These are phyloP conservation scores for Gallinago nigripennis DNA, from an alignment of 2,797 vertebrate species.

Conservation along the genomic window DNA sequence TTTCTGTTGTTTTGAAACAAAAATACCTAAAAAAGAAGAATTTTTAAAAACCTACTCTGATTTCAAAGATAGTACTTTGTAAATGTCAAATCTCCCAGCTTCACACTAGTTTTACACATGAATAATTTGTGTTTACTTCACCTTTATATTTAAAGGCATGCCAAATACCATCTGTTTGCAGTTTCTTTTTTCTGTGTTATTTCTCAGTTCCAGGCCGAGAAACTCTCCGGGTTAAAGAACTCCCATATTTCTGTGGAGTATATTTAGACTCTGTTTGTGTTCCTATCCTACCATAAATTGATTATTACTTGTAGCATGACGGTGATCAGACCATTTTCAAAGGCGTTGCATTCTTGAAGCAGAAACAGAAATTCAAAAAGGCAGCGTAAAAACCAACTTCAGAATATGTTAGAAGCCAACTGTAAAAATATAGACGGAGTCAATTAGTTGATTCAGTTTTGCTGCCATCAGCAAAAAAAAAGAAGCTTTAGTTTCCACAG, in stretches of 20 bases:
- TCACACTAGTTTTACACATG: constrained; percentile 1
- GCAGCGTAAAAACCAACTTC: constrained; percentile 11
- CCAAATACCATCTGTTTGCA: constrained; percentile 7
- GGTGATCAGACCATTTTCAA: constrained; percentile 14
- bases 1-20: constrained; percentile 23
- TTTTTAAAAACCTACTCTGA: neutral
- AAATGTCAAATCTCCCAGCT: constrained; percentile 7
- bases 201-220: constrained; percentile 8
- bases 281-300: neutral
- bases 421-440: constrained; percentile 63
- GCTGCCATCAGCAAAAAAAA: constrained; percentile 53
- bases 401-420: constrained; percentile 53
- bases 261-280: constrained; percentile 21
- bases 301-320: neutral
- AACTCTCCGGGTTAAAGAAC: neutral
- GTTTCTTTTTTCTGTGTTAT: constrained; percentile 1
- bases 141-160: constrained; percentile 25
- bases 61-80: constrained; percentile 22
- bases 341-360: neutral
- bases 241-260: neutral
- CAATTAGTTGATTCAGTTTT: constrained; percentile 62
- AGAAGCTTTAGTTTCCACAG: constrained; percentile 30
- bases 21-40: constrained; percentile 31
- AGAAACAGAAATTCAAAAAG: constrained; percentile 48
- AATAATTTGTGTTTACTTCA: constrained; percentile 6